Base-by-base conservation (phyloP, 2,797 vertebrate genomes). In the Sciaenops ocellatus region DNA sequence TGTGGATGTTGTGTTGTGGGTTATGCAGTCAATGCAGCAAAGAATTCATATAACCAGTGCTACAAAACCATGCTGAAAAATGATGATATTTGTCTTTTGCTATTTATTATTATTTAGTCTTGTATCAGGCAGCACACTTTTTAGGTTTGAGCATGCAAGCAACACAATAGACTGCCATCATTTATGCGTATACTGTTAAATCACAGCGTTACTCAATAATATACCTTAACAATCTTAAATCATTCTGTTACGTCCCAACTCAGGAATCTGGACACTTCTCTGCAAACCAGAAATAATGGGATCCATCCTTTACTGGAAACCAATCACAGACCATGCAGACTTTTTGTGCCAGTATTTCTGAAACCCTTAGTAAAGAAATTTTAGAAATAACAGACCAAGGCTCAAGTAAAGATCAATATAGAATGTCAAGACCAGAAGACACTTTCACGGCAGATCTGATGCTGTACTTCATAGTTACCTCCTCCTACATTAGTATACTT, bases 401-500 rank as follows among this genome's bases (percentile, higher is more conserved):
- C 12, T 62, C 9, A 44, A 55, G 62, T 48, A 72, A 47, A 76
- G 6, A 76, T 52, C 30, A 44, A 68, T 79, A 41, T 10, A 70
- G 47, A 24, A 79, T 51, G 26, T 84, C 60, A 73, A 50, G 7
- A 44, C 65, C 28, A 52, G 48, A 72, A 59, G 51, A 73, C 60
- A 69, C 41, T 77, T 77, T 78, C n/a, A 47, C 30, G 30, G 30
- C 47, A 62, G 38, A 56, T 42, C 52, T 66, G 22, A 41, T 9
- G 3, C 34, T 85, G 48, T 50, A 42, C 26, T 78, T 62, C 16
- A 59, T 34, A 34, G 44, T 34, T 3, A 34, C 56, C 60, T 86
- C 46, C 30, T 74, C 51, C 30, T 78, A n/a, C 74, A 88, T 86
- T 80, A 71, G 60, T 66, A 56, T 89, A 77, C 87, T 88, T 85